Conservation (phyloP, 2,888 invertebrate genomes). For the Ichneumon xanthorius region DNA sequence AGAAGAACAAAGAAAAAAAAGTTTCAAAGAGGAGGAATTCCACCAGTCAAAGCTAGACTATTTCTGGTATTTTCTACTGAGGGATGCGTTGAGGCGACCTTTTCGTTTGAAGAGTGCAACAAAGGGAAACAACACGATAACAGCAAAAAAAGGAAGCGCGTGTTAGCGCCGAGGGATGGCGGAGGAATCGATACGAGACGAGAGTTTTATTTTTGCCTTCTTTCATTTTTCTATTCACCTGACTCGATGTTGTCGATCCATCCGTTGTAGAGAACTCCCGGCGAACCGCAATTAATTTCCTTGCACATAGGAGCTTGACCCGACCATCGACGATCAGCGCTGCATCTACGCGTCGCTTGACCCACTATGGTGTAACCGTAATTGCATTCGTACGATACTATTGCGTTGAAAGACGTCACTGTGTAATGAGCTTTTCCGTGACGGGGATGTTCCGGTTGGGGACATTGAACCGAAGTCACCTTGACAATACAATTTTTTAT, state of each 20-base stretch:
- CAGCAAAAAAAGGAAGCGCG: slow-evolving; percentile 1
- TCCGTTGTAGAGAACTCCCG: slow-evolving; percentile 97
- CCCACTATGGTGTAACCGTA: slow-evolving; percentile 97
- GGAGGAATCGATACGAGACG: slow-evolving; percentile 34
- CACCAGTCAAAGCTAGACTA: not conserved
- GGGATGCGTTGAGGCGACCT: slow-evolving; percentile 34
- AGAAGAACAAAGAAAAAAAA: not conserved
- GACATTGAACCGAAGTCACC: slow-evolving; percentile 97
- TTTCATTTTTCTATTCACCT: slow-evolving; percentile 73
- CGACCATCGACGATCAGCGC: slow-evolving; percentile 97
- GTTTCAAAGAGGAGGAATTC: not conserved
- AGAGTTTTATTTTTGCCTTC: not conserved
- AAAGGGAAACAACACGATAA: slow-evolving; percentile 9
- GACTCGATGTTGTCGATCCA: slow-evolving; percentile 96
- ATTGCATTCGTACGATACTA: slow-evolving; percentile 98
- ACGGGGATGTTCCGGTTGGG: slow-evolving; percentile 95
- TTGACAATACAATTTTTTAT: slow-evolving; percentile 72
- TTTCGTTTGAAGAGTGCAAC: slow-evolving; percentile 35
- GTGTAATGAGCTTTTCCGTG: slow-evolving; percentile 97
- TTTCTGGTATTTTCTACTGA: not conserved
- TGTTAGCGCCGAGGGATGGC: not conserved
- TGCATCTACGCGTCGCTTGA: slow-evolving; percentile 95
- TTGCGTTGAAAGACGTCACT: slow-evolving; percentile 97
- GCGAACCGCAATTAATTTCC: slow-evolving; percentile 99
- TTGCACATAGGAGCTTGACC: slow-evolving; percentile 96